phyloP scores from a whole-genome alignment of 2,797 vertebrate species.

The Rhinophrynus dorsalis region DNA sequence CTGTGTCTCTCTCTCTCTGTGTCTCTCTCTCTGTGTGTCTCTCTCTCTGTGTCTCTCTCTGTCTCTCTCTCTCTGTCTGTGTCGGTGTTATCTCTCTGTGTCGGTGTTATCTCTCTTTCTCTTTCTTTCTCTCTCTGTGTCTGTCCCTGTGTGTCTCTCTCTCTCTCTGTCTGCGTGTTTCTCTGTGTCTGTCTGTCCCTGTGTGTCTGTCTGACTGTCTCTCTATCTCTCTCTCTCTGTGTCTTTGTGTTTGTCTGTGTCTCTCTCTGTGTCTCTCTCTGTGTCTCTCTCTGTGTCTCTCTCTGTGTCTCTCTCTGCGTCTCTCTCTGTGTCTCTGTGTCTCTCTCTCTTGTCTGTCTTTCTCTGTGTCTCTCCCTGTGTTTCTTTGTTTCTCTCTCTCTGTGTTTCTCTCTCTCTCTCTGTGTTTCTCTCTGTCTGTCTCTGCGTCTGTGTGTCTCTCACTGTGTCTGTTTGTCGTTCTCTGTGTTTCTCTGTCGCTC shows the following conservation, averaged over 20 bases:
- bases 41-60: neutral
- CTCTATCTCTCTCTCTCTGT: too few relatives aligned
- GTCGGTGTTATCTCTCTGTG: neutral
- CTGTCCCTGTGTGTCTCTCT: neutral
- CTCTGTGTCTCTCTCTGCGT: neutral
- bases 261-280: neutral
- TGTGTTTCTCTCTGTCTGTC: too few relatives aligned
- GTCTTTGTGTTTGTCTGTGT: too few relatives aligned
- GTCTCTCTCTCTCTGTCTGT: neutral
- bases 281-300: neutral
- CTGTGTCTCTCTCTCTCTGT: neutral
- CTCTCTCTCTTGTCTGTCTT: too few relatives aligned
- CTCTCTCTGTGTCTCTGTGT: neutral
- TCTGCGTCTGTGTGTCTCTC: too few relatives aligned
- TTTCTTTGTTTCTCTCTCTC: too few relatives aligned
- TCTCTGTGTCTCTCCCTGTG: too few relatives aligned
- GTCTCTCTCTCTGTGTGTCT: neutral
- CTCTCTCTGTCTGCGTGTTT: too few relatives aligned
- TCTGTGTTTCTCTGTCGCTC: neutral
- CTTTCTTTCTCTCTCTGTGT: neutral
- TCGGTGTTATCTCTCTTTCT: neutral
- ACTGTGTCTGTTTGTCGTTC: neutral
- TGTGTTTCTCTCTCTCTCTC: neutral
- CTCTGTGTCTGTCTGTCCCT: too few relatives aligned
- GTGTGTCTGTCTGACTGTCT: neutral